Conservation (phyloP, 2,888 invertebrate species). For the Agonopterix subpropinquella region DNA sequence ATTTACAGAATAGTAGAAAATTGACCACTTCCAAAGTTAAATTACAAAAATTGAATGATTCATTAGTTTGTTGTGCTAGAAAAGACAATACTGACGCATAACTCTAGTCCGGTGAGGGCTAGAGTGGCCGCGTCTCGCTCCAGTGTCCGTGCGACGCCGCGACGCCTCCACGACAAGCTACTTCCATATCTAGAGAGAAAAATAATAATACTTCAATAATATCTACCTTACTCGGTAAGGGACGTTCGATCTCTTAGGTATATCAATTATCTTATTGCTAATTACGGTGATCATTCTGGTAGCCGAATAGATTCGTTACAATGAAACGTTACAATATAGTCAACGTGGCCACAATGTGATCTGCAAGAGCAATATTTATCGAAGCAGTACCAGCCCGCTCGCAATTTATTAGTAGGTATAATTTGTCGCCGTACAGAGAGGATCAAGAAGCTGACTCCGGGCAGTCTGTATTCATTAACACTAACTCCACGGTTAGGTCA, state of each 20-base stretch:
- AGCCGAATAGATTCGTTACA: slow-evolving; percentile 56
- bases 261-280: slow-evolving; percentile 73
- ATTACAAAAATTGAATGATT: slow-evolving; percentile 62
- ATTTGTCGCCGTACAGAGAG: slow-evolving; percentile 17
- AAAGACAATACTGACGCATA: slow-evolving; percentile 55
- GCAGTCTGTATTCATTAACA: not conserved
- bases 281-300: slow-evolving; percentile 59
- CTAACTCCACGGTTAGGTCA: too few species aligned
- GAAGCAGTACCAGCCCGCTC: slow-evolving; percentile 71
- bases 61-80: slow-evolving; percentile 61
- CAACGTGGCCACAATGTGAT: slow-evolving; percentile 46
- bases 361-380: slow-evolving; percentile 56
- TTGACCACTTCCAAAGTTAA: slow-evolving; percentile 71
- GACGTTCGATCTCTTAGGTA: slow-evolving; percentile 75
- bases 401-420: slow-evolving; percentile 28
- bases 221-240: slow-evolving; percentile 75
- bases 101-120: slow-evolving; percentile 26
- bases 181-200: slow-evolving; percentile 52
- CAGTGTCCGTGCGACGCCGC: slow-evolving; percentile 10
- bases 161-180: slow-evolving; percentile 17
- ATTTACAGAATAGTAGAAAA: slow-evolving; percentile 74
- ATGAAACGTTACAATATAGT: slow-evolving; percentile 37
- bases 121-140: too few species aligned
- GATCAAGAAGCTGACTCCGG: slow-evolving; percentile 7
- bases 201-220: slow-evolving; percentile 65